Conservation (phyloP, 2,113 vertebrate species). For the Actenoides lindsayi region DNA sequence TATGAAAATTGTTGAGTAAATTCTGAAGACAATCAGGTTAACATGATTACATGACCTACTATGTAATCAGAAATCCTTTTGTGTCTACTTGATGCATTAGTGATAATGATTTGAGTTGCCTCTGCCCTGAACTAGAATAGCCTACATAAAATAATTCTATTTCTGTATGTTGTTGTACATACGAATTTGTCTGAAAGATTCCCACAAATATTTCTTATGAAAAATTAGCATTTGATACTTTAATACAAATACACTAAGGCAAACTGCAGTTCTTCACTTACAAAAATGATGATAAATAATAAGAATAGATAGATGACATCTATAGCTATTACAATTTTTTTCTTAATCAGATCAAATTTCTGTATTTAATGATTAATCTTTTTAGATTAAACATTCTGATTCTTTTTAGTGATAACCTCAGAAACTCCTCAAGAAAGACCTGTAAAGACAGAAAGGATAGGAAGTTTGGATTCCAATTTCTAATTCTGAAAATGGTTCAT, state of each 20-base stretch:
- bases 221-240: neutral
- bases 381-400: neutral
- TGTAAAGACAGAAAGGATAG: neutral
- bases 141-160: neutral
- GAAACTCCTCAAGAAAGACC: neutral
- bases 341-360: neutral
- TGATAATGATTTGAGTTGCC: neutral
- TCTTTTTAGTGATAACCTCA: neutral
- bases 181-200: neutral
- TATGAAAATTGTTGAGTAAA: neutral
- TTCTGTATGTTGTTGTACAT: neutral
- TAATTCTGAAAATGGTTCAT: neutral
- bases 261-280: neutral
- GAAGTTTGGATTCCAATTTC: neutral
- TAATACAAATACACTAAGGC: neutral
- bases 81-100: neutral
- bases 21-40: neutral
- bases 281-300: neutral
- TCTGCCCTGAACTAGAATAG: neutral
- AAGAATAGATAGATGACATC: neutral
- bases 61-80: neutral
- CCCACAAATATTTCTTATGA: neutral
- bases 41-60: neutral
- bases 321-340: neutral
- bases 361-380: neutral